Conservation (phyloP, 2,113 vertebrate species). For the Tetraodon nigroviridis region DNA sequence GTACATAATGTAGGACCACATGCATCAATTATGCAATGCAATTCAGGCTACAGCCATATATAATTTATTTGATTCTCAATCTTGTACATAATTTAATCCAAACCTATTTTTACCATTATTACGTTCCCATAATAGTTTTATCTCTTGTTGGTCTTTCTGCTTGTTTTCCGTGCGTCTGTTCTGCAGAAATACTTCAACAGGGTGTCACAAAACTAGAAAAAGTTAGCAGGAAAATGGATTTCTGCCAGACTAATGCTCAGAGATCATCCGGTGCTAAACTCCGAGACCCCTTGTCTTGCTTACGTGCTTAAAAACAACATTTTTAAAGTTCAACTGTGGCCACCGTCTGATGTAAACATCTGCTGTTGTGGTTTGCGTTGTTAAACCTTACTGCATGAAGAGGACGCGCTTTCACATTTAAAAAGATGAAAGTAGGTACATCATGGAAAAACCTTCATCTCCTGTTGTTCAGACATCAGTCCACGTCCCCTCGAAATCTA, state of each 20-base stretch:
- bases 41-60: slow-evolving; percentile 71
- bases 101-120: slow-evolving; percentile 67
- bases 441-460: not conserved
- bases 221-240: too few species aligned
- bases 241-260: too few species aligned
- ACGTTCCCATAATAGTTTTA: slow-evolving; percentile 55
- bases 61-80: slow-evolving; percentile 71
- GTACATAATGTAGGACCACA: slow-evolving; percentile 67
- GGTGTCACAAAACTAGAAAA: slow-evolving; percentile 7
- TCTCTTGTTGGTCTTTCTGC: slow-evolving; percentile 57
- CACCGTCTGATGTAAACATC: too few species aligned
- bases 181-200: slow-evolving; percentile 15
- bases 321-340: too few species aligned
- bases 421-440: too few species aligned
- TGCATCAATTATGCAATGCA: slow-evolving; percentile 74
- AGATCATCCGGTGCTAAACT: too few species aligned
- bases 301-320: too few species aligned
- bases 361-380: too few species aligned
- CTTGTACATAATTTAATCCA: slow-evolving; percentile 66
- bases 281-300: too few species aligned
- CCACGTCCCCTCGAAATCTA: slow-evolving; percentile 5
- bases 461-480: slow-evolving; percentile 2
- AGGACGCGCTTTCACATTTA: too few species aligned
- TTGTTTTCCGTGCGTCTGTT: slow-evolving; percentile 24
- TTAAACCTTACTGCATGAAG: too few species aligned